A percentile compares a stretch with the other conserved stretches of the same genome.
Conservation (phyloP, 2,797 vertebrate species). For the Gymnoscopelus braueri region DNA sequence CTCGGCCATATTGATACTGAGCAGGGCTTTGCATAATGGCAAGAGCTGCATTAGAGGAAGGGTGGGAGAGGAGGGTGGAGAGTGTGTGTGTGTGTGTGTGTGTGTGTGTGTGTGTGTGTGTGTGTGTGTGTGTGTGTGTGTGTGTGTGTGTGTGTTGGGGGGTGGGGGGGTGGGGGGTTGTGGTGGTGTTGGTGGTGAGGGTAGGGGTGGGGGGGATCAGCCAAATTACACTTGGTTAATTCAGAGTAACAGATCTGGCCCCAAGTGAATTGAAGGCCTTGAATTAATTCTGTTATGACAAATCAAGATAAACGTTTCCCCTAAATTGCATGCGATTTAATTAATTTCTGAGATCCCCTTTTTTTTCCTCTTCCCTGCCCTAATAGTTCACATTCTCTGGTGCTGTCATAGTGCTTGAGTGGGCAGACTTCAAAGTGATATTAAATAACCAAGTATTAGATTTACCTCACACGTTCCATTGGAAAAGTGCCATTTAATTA, state of each 20-base stretch:
- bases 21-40: constrained; percentile 94
- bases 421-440: constrained; percentile 99
- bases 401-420: constrained; percentile 97
- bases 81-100: constrained; percentile 51
- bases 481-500: constrained; percentile 99
- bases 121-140: constrained; percentile 47
- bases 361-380: constrained; percentile 80
- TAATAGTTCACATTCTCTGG: constrained; percentile 98
- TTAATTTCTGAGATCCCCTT: constrained; percentile 99
- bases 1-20: constrained; percentile 96
- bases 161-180: constrained; percentile 13
- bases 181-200: constrained; percentile 2
- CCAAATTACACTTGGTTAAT: constrained; percentile 99
- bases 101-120: constrained; percentile 47
- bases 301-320: constrained; percentile 99
- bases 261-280: constrained; percentile 99
- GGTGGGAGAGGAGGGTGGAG: constrained; percentile 36
- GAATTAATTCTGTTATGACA: constrained; percentile 99
- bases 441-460: constrained; percentile 99
- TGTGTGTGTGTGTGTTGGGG: constrained; percentile 52
- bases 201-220: constrained; percentile 71
- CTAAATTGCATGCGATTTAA: constrained; percentile 99
- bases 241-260: constrained; percentile 99
- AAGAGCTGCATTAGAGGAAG: constrained; percentile 89
- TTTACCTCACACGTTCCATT: constrained; percentile 99